A percentile compares a stretch with the other conserved stretches of the same genome.
Evolutionary conservation across 1,140 invertebrate species (phyloP).

Genomic region (Achatina immaculata): DNA sequence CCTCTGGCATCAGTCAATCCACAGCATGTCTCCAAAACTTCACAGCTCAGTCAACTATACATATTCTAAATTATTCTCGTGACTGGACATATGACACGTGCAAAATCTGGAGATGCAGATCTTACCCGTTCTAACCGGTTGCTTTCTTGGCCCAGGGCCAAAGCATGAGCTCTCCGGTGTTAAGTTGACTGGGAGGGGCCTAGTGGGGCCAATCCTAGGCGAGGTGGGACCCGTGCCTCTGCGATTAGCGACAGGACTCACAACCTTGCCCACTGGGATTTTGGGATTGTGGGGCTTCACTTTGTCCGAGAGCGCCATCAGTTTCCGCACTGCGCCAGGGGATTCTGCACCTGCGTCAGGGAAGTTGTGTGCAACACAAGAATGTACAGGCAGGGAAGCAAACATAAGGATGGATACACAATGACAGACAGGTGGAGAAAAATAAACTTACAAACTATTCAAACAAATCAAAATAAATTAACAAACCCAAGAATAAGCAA

Average conservation of each 20-base stretch:
- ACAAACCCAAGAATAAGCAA: slow-evolving; percentile 3
- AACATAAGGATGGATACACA: background rate
- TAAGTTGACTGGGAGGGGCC: slow-evolving; percentile 85
- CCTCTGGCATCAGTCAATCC: too few relatives aligned
- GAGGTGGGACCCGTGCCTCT: slow-evolving; percentile 78
- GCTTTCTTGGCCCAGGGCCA: slow-evolving; percentile 87
- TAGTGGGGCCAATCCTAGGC: slow-evolving; percentile 69
- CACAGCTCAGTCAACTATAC: too few relatives aligned
- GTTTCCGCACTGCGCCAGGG: slow-evolving; percentile 93
- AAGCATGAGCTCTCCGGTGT: slow-evolving; percentile 94
- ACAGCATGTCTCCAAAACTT: too few relatives aligned
- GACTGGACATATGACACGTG: too few relatives aligned
- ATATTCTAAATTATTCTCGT: too few relatives aligned
- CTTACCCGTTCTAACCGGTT: slow-evolving; percentile 85
- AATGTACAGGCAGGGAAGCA: slow-evolving; percentile 27
- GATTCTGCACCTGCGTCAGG: slow-evolving; percentile 83
- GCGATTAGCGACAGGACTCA: slow-evolving; percentile 73
- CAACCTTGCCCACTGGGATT: slow-evolving; percentile 58
- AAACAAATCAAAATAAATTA: background rate
- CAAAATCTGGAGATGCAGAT: too few relatives aligned
- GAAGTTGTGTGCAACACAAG: slow-evolving; percentile 31
- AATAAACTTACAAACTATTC: slow-evolving; percentile 5
- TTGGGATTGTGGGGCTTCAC: slow-evolving; percentile 77
- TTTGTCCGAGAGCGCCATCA: slow-evolving; percentile 88
- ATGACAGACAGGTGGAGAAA: background rate